Percentiles rank a stretch among this genome's conserved stretches.
Conservation (phyloP, 1,140 invertebrate species). For the Pachyrhynchus sulphureomaculatus region DNA sequence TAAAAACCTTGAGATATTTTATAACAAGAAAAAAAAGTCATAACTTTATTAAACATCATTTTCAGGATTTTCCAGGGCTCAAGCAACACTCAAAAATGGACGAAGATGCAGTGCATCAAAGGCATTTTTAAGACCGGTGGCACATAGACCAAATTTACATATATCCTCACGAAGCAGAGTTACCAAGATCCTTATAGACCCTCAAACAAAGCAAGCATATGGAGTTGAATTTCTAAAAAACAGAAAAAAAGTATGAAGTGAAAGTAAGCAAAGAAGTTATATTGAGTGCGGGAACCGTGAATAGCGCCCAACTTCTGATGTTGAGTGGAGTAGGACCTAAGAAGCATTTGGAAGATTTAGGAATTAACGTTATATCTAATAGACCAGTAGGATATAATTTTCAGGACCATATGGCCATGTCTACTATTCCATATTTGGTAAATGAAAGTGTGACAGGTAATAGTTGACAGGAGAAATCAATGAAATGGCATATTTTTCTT, state of each 20-base stretch:
- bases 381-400: conserved; percentile 80
- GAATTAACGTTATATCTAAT: conserved; percentile 69
- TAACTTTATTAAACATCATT: not conserved
- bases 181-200: conserved; percentile 67
- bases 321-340: conserved; percentile 86
- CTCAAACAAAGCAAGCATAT: conserved; percentile 58
- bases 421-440: conserved; percentile 78
- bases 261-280: conserved; percentile 82
- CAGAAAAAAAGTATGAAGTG: conserved; percentile 66
- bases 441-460: conserved; percentile 66
- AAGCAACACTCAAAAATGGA: conserved; percentile 69
- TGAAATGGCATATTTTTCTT: too few relatives aligned
- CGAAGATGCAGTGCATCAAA: conserved; percentile 69
- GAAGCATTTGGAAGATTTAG: conserved; percentile 68
- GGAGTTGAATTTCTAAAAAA: conserved; percentile 76
- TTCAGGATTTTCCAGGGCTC: conserved; percentile 50
- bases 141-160: conserved; percentile 66
- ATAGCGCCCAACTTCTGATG: conserved; percentile 90
- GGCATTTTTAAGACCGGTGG: conserved; percentile 65
- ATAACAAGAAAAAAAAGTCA: too few relatives aligned
- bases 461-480: not conserved
- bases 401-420: conserved; percentile 85
- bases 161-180: conserved; percentile 66
- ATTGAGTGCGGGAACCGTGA: conserved; percentile 81
- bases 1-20: too few relatives aligned